phyloP scores from a whole-genome alignment of 2,888 invertebrate genomes.

The Leptopilina drosophilae region DNA sequence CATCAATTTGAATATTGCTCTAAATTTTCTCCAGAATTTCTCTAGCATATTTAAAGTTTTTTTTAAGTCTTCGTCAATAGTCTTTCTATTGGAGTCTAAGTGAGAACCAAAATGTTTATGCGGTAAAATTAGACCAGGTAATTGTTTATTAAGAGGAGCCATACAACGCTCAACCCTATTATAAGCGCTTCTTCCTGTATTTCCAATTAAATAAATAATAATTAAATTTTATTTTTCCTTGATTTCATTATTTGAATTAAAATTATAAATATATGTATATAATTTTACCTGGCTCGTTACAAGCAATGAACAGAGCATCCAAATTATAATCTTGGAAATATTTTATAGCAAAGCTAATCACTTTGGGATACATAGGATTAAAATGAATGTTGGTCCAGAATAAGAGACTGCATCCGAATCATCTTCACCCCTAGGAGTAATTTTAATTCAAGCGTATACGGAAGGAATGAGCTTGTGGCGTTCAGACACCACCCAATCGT shows the following conservation, averaged over 20 bases:
- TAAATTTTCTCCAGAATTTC: constrained; percentile 68
- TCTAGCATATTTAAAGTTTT: constrained; percentile 69
- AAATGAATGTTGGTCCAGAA: background rate
- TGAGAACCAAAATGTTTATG: constrained; percentile 65
- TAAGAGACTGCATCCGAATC: background rate
- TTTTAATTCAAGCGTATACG: constrained; percentile 58
- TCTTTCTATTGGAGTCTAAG: constrained; percentile 62
- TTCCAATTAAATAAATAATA: constrained; percentile 60
- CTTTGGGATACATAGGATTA: constrained; percentile 60
- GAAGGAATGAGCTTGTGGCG: background rate
- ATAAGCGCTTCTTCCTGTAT: constrained; percentile 65
- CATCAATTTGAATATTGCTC: constrained; percentile 63
- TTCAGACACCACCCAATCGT: constrained; percentile 67
- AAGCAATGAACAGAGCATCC: constrained; percentile 41
- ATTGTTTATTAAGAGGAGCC: constrained; percentile 61
- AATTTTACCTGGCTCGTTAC: too few species aligned
- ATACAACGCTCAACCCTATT: constrained; percentile 69
- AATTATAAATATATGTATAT: too few species aligned
- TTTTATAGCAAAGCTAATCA: constrained; percentile 57
- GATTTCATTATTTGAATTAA: too few species aligned
- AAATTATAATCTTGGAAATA: constrained; percentile 60
- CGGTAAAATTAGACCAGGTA: constrained; percentile 64
- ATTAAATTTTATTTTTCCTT: too few species aligned
- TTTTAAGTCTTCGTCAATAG: constrained; percentile 66
- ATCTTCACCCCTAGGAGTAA: background rate